Evolutionary conservation across 2,888 invertebrate genomes (phyloP).

Genomic region (Yponomeuta sedellus): DNA sequence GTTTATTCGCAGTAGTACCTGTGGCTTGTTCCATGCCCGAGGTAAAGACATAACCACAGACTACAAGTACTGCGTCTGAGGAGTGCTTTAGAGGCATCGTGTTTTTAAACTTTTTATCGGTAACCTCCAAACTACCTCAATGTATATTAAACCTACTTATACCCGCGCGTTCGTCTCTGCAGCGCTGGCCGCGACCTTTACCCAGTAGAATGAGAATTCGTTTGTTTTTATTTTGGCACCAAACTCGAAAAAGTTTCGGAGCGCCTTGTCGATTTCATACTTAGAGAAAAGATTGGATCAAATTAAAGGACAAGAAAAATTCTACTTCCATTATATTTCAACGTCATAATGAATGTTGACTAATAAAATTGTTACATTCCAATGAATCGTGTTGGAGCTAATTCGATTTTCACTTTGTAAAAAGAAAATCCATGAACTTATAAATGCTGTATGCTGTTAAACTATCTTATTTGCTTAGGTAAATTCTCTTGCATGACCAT

Average conservation of each 20-base stretch:
- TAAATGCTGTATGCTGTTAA: conserved; percentile 20
- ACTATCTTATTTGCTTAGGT: conserved; percentile 9
- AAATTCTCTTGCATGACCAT: neutral
- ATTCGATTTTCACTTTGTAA: conserved; percentile 41
- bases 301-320: conserved; percentile 58
- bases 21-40: too few species aligned
- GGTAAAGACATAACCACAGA: too few species aligned
- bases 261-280: neutral
- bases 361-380: conserved; percentile 63
- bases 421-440: conserved; percentile 47
- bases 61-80: too few species aligned
- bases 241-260: neutral
- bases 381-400: conserved; percentile 36
- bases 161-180: conserved; percentile 42
- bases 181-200: conserved; percentile 39
- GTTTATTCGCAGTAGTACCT: too few species aligned
- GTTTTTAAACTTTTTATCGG: too few species aligned
- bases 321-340: conserved; percentile 75
- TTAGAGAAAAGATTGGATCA: conserved; percentile 16
- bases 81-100: too few species aligned
- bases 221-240: neutral
- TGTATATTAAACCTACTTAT: conserved; percentile 26
- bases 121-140: conserved; percentile 61
- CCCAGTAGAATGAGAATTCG: neutral
- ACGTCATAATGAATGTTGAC: conserved; percentile 56